Evolutionary conservation across 1,140 invertebrate genomes (phyloP), one percentile per base, ranked within the genome.

Genomic region (Platyscapa corneri): DNA sequence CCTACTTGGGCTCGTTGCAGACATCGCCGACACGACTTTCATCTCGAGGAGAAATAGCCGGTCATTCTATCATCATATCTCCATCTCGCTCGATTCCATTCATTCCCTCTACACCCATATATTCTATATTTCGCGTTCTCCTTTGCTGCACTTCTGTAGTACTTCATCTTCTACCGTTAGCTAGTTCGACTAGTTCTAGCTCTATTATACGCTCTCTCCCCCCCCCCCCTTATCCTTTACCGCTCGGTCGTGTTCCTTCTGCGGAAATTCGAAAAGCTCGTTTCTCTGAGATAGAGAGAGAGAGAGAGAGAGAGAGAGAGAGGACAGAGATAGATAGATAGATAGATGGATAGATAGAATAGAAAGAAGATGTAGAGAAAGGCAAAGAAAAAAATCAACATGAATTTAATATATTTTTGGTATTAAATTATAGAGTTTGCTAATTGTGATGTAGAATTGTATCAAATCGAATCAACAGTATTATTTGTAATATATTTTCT

Each of bases 121-220:
- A 84, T 84, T 67, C 72, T 82, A 75, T 77, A 75, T 85, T 56
- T 82, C 78, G 23, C 72, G 65, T 82, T 85, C 80, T 77, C 85
- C 80, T 83, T 82, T 78, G 79, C 85, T 86, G 80, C 80, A 86
- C 85, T 86, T 84, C 77, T 81, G 39, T 70, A 81, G 77, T 39
- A 81, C 84, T 85, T 85, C 84, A 85, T 85, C 78, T 85, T 85
- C 77, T 46, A 64, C 32, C 27, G 60, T 20, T 49, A 32, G 60
- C 49, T 84, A 72, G 76, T 84, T 79, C 76, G 76, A 79, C 83
- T 84, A 80, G 76, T 74, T 78, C 77, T 32, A 32, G 14, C 53
- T 53, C 83, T 49, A 42, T 70, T 78, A 67, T 53, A 34, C 42
- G 3, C 49, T 18, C n/a, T 76, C 46, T 16, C 49, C 39, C n/a